Percentiles rank a stretch among this genome's conserved stretches.
Evolutionary conservation across 2,888 invertebrate genomes (phyloP).

Genomic region (Ptychoptera contaminata): DNA sequence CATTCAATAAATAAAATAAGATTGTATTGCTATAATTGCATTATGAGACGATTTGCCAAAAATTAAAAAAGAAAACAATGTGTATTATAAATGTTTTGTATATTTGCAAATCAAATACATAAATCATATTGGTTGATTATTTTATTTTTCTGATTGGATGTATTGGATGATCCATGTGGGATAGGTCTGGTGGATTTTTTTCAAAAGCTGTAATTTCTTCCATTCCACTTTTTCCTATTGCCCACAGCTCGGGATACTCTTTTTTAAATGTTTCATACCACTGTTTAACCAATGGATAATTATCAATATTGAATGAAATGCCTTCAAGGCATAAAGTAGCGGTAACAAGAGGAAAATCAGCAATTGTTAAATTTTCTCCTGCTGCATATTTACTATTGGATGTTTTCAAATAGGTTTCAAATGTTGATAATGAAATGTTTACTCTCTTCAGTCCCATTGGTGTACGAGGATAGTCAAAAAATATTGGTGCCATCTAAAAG

Average conservation of each 20-base stretch:
- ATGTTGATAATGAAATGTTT: constrained; percentile 45
- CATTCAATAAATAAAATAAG: no score
- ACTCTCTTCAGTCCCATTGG: constrained; percentile 50
- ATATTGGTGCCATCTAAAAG: constrained; percentile 56
- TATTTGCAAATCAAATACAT: background rate
- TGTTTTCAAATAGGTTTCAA: constrained; percentile 48
- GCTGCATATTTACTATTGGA: constrained; percentile 48
- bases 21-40: no score
- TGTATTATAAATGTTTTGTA: no score
- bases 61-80: no score
- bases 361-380: constrained; percentile 52
- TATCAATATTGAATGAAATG: constrained; percentile 44
- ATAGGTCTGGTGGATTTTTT: constrained; percentile 56
- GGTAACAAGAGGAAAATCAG: constrained; percentile 55
- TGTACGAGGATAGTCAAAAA: constrained; percentile 56
- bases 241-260: constrained; percentile 52
- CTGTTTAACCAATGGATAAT: constrained; percentile 40
- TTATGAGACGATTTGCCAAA: no score
- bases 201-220: constrained; percentile 49
- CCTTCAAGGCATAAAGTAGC: constrained; percentile 60
- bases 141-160: constrained; percentile 47
- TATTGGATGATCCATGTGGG: constrained; percentile 53
- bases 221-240: constrained; percentile 50
- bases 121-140: constrained; percentile 18
- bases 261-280: constrained; percentile 59